Conservation (phyloP, 2,797 vertebrate species). For the Gouania willdenowi region DNA sequence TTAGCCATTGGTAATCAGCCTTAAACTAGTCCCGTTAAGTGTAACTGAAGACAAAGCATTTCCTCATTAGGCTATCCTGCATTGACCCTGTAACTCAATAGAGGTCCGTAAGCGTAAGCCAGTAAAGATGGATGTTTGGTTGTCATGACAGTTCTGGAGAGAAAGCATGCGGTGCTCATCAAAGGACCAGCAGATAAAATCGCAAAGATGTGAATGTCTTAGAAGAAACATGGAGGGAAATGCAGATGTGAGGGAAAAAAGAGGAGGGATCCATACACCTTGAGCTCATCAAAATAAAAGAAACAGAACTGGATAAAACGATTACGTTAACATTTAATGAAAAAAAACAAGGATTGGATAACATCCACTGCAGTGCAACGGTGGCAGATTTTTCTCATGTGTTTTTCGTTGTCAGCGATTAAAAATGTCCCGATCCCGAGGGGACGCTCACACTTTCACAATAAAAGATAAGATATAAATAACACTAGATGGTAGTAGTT, state of each 20-base stretch:
- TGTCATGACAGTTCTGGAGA: conserved; percentile 58
- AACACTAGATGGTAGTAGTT: conserved; percentile 68
- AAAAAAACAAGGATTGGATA: too few relatives aligned
- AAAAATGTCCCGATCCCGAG: conserved; percentile 4
- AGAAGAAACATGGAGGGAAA: too few relatives aligned
- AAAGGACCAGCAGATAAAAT: conserved; percentile 41
- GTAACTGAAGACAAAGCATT: conserved; percentile 70
- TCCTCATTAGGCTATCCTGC: conserved; percentile 60
- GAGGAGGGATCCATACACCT: too few relatives aligned
- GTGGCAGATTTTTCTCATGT: neutral
- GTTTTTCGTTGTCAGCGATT: neutral
- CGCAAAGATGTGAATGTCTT: conserved; percentile 21
- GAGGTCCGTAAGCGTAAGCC: conserved; percentile 46
- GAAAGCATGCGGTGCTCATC: conserved; percentile 50
- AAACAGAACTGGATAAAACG: too few relatives aligned
- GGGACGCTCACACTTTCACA: conserved; percentile 18
- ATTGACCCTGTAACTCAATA: conserved; percentile 65
- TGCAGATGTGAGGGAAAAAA: too few relatives aligned
- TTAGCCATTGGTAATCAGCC: conserved; percentile 62
- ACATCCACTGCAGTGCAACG: too few relatives aligned
- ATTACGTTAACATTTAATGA: too few relatives aligned
- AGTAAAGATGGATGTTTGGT: conserved; percentile 62
- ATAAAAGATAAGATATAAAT: conserved; percentile 52
- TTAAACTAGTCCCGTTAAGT: conserved; percentile 57
- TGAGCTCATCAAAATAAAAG: too few relatives aligned